phyloP scores from a whole-genome alignment of 2,888 invertebrate species.

The Phymatocera aterrima region DNA sequence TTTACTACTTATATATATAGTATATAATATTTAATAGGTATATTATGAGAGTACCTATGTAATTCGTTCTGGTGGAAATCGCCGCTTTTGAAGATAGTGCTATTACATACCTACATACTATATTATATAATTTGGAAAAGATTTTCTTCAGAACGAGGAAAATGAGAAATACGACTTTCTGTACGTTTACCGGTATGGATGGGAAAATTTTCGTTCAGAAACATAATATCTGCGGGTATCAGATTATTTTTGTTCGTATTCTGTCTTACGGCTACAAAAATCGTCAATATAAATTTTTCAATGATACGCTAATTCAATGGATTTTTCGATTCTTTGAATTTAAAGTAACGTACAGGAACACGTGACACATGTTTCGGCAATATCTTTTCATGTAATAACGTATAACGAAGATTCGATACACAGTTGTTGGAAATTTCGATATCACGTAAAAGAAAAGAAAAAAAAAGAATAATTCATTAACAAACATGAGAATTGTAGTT shows the following conservation, averaged over 20 bases:
- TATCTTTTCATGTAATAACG: neutral
- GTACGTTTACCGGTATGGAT: neutral
- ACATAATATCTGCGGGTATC: neutral
- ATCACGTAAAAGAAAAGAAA: neutral
- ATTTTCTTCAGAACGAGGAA: neutral
- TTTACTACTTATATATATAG: conserved; percentile 30
- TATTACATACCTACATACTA: neutral
- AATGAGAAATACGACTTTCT: neutral
- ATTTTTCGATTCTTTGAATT: neutral
- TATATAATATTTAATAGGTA: no score
- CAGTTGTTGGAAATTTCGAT: conserved; percentile 6
- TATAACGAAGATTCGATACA: neutral
- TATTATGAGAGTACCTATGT: conserved; percentile 18
- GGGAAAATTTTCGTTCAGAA: neutral
- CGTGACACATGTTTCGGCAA: neutral
- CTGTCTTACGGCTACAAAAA: neutral
- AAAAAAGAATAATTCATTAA: no score
- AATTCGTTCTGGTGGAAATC: conserved; percentile 12
- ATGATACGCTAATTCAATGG: no score
- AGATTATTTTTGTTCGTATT: neutral
- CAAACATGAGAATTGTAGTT: neutral
- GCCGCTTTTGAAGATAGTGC: neutral
- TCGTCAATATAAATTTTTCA: no score
- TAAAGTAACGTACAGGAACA: neutral
- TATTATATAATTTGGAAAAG: neutral